Base-by-base conservation (phyloP, 2,797 vertebrate genomes). In the Sternotherus odoratus region DNA sequence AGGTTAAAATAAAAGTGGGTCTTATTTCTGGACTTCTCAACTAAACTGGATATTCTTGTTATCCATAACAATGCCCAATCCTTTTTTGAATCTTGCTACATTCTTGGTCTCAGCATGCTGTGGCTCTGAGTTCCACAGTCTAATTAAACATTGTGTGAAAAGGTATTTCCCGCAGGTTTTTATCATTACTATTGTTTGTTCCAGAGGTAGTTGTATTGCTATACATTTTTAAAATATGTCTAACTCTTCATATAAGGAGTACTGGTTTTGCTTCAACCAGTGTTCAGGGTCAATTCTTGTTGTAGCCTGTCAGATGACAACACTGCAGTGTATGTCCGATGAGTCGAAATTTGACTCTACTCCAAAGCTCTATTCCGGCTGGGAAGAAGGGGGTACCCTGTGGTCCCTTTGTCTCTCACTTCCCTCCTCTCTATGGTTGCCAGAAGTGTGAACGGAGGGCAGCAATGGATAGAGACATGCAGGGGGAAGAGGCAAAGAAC, bases 381-480 rank as follows among this genome's bases (percentile, higher is more conserved):
- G 5, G 12, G 60, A 82, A 50, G n/a, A 16, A 82, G 19, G 9
- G 17, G 19, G 9, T 49, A 75, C 15, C 69, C 2, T 46, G 43
- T 75, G 43, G 43, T 75, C 15, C 13, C 43, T 75, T 75, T 48
- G 43, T 82, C 48, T 63, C 16, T 63, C 24, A 66, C 13, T 36
- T 82, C 24, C 60, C 24, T 28, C 15, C 48, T 39, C 24, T 69
- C 11, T 56, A 43, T 46, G 36, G 39, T 7, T 43, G 26, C 33
- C 21, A 33, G 28, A 46, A 6, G 5, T 1, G 43, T 4, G 10
- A 39, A 12, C 1, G 1, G 49, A 66, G 17, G 11, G 23, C 24
- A 51, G n/a, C 13, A 63, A 53, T 6, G 28, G 26, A 51, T 12
- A 33, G 17, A 36, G 66, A 39, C 3, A 23, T 69, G n/a, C 63